Evolutionary conservation across 2,888 invertebrate species (phyloP).

Genomic region (Parasteatoda lunata): DNA sequence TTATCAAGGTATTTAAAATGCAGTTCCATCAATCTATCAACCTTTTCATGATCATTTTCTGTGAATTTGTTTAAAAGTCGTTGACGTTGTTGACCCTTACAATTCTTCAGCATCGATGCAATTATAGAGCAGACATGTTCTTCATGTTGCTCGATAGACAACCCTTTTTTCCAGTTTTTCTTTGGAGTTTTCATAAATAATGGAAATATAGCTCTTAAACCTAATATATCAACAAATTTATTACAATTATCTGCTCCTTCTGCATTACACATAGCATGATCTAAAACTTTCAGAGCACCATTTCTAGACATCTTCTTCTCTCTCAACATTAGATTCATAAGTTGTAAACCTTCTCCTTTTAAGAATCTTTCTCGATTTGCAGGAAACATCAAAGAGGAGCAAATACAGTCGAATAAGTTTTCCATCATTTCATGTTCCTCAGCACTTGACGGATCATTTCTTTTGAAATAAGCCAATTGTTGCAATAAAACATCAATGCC

Average conservation of each 20-base stretch:
- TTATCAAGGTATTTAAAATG: constrained; percentile 98
- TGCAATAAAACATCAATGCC: constrained; percentile 97
- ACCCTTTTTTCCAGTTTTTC: constrained; percentile 80
- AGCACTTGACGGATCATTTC: constrained; percentile 90
- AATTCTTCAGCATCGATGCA: constrained; percentile 92
- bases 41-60: constrained; percentile 98
- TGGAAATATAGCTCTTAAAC: constrained; percentile 96
- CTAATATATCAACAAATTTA: constrained; percentile 98
- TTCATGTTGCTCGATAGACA: constrained; percentile 86
- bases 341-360: constrained; percentile 96
- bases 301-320: constrained; percentile 97
- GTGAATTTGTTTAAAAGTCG: constrained; percentile 94
- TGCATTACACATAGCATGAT: constrained; percentile 94
- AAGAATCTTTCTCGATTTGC: constrained; percentile 93
- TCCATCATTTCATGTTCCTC: constrained; percentile 99
- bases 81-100: constrained; percentile 91
- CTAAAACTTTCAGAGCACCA: constrained; percentile 96
- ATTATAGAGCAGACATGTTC: constrained; percentile 96
- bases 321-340: constrained; percentile 99
- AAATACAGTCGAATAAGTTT: constrained; percentile 96
- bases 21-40: constrained; percentile 94
- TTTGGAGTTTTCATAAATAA: constrained; percentile 99
- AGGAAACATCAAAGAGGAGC: constrained; percentile 91
- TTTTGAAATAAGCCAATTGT: constrained; percentile 94
- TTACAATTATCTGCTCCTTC: constrained; percentile 94